A percentile compares a stretch with the other conserved stretches of the same genome.
Evolutionary conservation across 2,888 invertebrate genomes (phyloP).

Genomic region (Drosophila macrospina): DNA sequence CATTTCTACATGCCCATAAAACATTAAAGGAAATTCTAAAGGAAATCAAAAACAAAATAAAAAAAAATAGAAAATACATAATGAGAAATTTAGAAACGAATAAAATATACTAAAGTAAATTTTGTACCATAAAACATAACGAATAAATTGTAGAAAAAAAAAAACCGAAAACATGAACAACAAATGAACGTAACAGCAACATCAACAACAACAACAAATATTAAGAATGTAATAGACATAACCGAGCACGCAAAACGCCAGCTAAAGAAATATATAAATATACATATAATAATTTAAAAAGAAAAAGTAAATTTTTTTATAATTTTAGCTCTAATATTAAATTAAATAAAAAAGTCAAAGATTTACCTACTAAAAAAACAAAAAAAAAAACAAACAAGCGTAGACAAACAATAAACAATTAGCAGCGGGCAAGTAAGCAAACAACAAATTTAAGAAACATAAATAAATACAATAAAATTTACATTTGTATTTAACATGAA

Average conservation of each 20-base stretch:
- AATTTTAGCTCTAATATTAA: conserved; percentile 73
- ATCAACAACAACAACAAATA: conserved; percentile 21
- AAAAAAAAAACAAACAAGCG: conserved; percentile 22
- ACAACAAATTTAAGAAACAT: conserved; percentile 7
- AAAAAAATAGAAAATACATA: conserved; percentile 3
- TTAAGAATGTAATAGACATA: conserved; percentile 28
- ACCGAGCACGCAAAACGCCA: conserved; percentile 40
- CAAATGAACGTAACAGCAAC: conserved; percentile 3
- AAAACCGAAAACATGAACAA: conserved; percentile 2
- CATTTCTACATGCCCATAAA: conserved; percentile 4
- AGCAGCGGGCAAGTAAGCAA: conserved; percentile 47
- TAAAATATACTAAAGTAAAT: conserved; percentile 17
- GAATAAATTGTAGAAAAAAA: conserved; percentile 20
- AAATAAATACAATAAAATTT: conserved; percentile 16
- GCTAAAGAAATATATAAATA: conserved; percentile 33
- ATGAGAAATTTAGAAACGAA: conserved; percentile 4
- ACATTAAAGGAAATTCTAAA: conserved; percentile 8
- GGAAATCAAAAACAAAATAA: conserved; percentile 10
- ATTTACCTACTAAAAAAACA: conserved; percentile 51
- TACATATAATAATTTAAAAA: conserved; percentile 28
- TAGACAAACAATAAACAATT: conserved; percentile 43
- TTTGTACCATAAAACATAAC: conserved; percentile 41
- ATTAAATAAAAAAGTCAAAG: conserved; percentile 69
- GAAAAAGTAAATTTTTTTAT: conserved; percentile 56
- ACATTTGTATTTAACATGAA: conserved; percentile 47